Conservation (phyloP, 2,113 vertebrate species). For the Rhagologus leucostigma region DNA sequence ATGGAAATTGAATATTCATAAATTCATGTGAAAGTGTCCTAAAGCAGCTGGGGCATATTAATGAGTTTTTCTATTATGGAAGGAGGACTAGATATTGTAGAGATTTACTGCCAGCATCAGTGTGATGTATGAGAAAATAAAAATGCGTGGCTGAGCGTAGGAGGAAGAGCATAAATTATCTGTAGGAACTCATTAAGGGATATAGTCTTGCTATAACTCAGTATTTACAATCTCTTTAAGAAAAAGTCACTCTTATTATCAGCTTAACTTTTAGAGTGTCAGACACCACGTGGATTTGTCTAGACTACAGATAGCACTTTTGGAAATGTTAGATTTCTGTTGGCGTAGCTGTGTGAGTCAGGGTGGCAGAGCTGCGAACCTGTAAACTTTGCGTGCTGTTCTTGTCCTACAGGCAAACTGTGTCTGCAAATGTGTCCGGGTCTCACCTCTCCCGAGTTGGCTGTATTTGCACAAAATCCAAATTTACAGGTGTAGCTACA, state of each 20-base stretch:
- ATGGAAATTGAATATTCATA: constrained; percentile 59
- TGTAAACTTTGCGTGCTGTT: neutral
- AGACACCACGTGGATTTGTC: neutral
- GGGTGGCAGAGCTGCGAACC: neutral
- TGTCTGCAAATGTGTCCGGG: neutral
- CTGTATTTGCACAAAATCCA: neutral
- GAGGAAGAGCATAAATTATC: constrained; percentile 5
- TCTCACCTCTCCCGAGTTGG: neutral
- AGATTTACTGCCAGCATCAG: constrained; percentile 4
- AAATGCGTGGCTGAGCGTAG: neutral
- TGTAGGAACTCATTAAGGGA: neutral
- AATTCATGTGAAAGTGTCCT: constrained; percentile 33
- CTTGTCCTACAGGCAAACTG: neutral
- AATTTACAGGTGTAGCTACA: neutral
- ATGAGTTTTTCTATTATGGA: constrained; percentile 31
- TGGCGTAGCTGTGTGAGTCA: neutral
- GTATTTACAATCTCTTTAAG: neutral
- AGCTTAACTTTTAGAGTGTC: neutral
- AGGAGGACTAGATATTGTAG: neutral
- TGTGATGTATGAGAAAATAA: constrained; percentile 13
- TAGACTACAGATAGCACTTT: neutral
- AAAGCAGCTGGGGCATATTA: constrained; percentile 51
- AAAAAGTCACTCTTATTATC: neutral
- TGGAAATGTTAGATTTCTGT: neutral
- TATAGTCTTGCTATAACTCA: neutral